These are phyloP conservation scores for Sialis lutaria DNA, from an alignment of 2,888 invertebrate species.

Conservation along the genomic window DNA sequence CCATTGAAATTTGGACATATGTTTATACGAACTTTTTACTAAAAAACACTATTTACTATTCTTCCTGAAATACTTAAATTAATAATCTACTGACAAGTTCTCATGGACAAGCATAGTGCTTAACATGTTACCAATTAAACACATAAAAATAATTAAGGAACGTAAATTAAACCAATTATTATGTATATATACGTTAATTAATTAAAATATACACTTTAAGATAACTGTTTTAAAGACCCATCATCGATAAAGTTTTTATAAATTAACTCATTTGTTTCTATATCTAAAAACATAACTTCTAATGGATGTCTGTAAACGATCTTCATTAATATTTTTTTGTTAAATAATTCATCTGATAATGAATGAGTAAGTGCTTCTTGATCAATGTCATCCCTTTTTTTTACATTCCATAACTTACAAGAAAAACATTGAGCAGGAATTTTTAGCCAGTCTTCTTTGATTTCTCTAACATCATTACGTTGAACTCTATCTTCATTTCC, in stretches of 20 bases:
- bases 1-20: too few species aligned
- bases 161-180: too few species aligned
- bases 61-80: too few species aligned
- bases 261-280: neutral
- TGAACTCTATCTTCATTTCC: constrained; percentile 43
- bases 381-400: neutral
- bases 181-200: too few species aligned
- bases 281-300: neutral
- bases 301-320: neutral
- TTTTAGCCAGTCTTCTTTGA: constrained; percentile 28
- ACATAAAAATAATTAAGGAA: too few species aligned
- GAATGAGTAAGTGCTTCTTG: neutral
- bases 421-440: constrained; percentile 27
- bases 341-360: neutral
- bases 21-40: too few species aligned
- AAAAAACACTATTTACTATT: too few species aligned
- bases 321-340: neutral
- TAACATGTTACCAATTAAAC: too few species aligned
- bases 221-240: too few species aligned
- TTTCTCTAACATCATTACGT: constrained; percentile 28
- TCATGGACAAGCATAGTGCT: too few species aligned
- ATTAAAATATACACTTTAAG: too few species aligned
- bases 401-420: neutral
- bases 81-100: too few species aligned
- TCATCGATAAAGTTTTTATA: constrained; percentile 2